phyloP scores from a whole-genome alignment of 2,113 vertebrate species.

The Lota lota region DNA sequence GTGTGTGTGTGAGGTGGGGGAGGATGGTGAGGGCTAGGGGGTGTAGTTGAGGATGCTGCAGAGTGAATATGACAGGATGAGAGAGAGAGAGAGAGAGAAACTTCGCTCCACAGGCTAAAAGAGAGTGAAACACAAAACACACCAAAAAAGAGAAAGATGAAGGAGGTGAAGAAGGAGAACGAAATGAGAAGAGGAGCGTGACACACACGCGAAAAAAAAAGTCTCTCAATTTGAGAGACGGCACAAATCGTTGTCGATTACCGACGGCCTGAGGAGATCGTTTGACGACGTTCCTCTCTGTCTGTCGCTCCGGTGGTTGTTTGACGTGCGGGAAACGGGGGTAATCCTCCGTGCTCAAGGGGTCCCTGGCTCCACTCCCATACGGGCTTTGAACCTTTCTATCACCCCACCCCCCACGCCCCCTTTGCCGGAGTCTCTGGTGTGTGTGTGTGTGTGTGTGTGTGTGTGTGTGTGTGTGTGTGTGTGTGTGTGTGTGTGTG shows the following conservation, averaged over 20 bases:
- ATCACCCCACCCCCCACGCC: slow-evolving; percentile 45
- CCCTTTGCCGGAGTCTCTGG: too few relatives aligned
- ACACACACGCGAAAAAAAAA: slow-evolving; percentile 33
- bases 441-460: too few relatives aligned
- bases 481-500: too few relatives aligned
- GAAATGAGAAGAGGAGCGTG: not conserved
- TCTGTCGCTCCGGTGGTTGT: slow-evolving; percentile 36
- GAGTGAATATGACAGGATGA: slow-evolving; percentile 10
- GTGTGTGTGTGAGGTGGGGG: slow-evolving; percentile 10
- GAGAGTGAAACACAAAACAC: slow-evolving; percentile 5
- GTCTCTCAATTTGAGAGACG: slow-evolving; percentile 8
- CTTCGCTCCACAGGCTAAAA: too few relatives aligned
- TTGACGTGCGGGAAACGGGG: slow-evolving; percentile 62
- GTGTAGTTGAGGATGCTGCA: slow-evolving; percentile 38
- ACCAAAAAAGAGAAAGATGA: slow-evolving; percentile 53
- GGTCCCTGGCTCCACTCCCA: slow-evolving; percentile 63
- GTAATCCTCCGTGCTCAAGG: slow-evolving; percentile 60
- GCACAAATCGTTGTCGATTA: slow-evolving; percentile 64
- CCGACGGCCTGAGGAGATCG: slow-evolving; percentile 59
- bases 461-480: too few relatives aligned
- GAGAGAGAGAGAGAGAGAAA: slow-evolving; percentile 42
- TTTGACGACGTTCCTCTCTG: slow-evolving; percentile 47
- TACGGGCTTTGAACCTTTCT: slow-evolving; percentile 68
- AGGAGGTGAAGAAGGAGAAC: slow-evolving; percentile 31
- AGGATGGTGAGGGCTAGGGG: not conserved